Evolutionary conservation across 2,797 vertebrate species (phyloP).

Genomic region (Chaenodraco wilsoni): DNA sequence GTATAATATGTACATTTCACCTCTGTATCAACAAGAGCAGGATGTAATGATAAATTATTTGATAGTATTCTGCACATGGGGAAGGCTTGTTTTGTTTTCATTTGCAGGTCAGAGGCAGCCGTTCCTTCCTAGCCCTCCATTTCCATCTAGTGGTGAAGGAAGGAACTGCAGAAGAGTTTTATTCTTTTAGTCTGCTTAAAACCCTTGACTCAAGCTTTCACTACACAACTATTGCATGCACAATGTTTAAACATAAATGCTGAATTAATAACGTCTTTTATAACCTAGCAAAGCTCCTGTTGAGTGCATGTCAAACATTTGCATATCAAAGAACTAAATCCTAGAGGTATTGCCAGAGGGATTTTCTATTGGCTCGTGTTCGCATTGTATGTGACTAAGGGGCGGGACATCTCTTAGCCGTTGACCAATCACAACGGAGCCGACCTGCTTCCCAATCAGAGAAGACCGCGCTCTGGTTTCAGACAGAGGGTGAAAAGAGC

Average conservation of each 20-base stretch:
- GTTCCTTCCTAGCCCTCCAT: constrained; percentile 1
- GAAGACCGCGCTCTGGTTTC: too few relatives aligned
- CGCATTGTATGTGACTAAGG: too few relatives aligned
- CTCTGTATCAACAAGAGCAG: background rate
- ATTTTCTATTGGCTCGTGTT: too few relatives aligned
- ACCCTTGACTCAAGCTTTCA: background rate
- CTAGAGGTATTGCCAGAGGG: too few relatives aligned
- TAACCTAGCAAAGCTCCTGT: background rate
- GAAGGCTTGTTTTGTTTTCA: background rate
- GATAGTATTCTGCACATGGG: background rate
- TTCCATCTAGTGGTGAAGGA: constrained; percentile 53
- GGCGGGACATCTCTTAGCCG: too few relatives aligned
- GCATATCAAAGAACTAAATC: too few relatives aligned
- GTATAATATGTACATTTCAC: background rate
- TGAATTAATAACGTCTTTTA: background rate
- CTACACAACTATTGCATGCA: background rate
- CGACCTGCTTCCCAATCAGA: too few relatives aligned
- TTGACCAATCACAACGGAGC: too few relatives aligned
- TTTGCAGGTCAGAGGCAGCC: background rate
- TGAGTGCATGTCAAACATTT: background rate
- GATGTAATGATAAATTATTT: background rate
- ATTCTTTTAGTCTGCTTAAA: background rate
- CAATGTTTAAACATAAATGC: background rate
- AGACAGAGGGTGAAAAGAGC: too few relatives aligned
- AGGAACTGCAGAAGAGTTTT: background rate